phyloP scores from a whole-genome alignment of 2,888 invertebrate species.

The Sarcophaga variegata region DNA sequence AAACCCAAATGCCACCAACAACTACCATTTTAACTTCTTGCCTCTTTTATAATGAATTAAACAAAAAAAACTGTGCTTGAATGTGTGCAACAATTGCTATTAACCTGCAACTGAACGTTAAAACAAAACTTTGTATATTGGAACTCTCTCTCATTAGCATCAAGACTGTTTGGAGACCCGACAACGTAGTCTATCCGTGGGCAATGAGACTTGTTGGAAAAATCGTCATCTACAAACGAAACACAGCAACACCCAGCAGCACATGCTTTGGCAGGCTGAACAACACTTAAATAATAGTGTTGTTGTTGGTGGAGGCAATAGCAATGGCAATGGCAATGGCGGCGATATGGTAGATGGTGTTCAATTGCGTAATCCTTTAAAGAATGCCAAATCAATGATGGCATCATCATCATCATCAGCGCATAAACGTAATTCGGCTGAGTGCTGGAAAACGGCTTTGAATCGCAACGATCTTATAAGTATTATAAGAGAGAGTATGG shows the following conservation, averaged over 20 bases:
- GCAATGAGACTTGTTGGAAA: constrained; percentile 81
- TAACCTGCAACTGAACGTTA: no score
- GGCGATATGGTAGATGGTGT: constrained; percentile 76
- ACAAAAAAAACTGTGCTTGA: background rate
- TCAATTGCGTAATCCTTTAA: constrained; percentile 77
- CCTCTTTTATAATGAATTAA: no score
- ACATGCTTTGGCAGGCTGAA: constrained; percentile 62
- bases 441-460: constrained; percentile 87
- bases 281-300: constrained; percentile 67
- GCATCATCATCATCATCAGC: constrained; percentile 73
- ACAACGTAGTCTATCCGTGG: constrained; percentile 81
- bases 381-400: constrained; percentile 71
- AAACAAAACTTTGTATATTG: no score
- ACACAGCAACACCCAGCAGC: constrained; percentile 66
- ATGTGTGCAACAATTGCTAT: background rate
- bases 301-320: constrained; percentile 64
- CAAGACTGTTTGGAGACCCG: constrained; percentile 79
- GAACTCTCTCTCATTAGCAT: constrained; percentile 71
- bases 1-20: background rate
- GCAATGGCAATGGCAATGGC: background rate
- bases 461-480: constrained; percentile 92
- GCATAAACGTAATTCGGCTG: constrained; percentile 79
- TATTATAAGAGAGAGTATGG: constrained; percentile 95
- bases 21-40: constrained; percentile 46
- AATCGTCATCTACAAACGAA: constrained; percentile 76